Conservation (phyloP, 2,797 vertebrate genomes). For the Xiphophorus birchmanni region DNA sequence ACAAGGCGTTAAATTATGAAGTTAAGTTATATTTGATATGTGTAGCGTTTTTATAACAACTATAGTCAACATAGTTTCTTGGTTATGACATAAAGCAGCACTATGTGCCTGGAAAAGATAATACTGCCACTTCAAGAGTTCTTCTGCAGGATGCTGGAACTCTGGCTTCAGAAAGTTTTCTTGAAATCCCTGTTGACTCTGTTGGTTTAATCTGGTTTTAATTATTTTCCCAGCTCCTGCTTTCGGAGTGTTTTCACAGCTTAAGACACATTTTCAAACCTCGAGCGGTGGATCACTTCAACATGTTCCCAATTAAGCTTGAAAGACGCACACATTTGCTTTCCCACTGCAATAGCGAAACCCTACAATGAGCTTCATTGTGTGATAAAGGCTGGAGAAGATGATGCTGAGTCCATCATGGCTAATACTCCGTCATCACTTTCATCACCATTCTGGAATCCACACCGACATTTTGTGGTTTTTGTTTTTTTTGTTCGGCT, state of each 20-base stretch:
- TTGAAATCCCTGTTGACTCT: not conserved
- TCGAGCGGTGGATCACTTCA: constrained; percentile 49
- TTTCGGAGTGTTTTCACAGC: constrained; percentile 37
- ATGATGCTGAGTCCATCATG: constrained; percentile 46
- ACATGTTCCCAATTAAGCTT: constrained; percentile 57
- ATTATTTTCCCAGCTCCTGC: not conserved
- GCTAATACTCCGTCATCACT: constrained; percentile 23
- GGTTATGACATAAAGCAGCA: no score
- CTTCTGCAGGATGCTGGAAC: not conserved
- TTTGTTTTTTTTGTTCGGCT: constrained; percentile 24
- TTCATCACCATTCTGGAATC: constrained; percentile 58
- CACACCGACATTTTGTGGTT: constrained; percentile 44
- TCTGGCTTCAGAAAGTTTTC: not conserved
- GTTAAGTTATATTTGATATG: no score
- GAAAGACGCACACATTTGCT: constrained; percentile 25
- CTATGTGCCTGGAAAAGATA: no score
- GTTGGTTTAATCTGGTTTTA: not conserved
- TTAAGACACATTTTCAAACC: constrained; percentile 30
- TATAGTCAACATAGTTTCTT: no score
- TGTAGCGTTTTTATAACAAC: no score
- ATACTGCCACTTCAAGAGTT: not conserved
- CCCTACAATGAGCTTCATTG: constrained; percentile 35
- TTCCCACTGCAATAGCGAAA: constrained; percentile 41
- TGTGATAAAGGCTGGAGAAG: constrained; percentile 12
- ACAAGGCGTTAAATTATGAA: no score